Conservation (phyloP, 2,113 vertebrate species). For the Seriola aureovittata region DNA sequence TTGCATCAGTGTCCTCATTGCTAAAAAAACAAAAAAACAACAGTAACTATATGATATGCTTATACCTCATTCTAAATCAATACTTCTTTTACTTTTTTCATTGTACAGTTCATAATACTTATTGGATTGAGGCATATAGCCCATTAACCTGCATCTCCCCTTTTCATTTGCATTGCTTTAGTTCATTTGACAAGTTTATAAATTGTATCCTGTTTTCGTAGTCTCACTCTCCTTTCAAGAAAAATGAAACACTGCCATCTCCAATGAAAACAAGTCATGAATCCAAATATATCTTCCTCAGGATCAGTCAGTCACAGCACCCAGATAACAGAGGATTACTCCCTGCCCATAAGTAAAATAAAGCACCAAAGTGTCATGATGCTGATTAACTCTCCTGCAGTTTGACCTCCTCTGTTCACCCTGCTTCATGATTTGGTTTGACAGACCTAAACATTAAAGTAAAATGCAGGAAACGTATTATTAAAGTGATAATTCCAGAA, state of each 20-base stretch:
- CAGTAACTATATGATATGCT: background rate
- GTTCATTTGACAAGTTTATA: conserved; percentile 8
- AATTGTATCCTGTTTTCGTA: background rate
- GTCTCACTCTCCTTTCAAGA: background rate
- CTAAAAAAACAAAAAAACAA: background rate
- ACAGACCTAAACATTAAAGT: background rate
- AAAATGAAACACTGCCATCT: background rate
- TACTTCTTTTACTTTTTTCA: background rate
- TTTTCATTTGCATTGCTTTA: background rate
- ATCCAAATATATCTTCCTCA: conserved; percentile 10
- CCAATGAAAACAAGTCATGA: conserved; percentile 7
- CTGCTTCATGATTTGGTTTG: background rate
- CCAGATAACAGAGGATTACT: conserved; percentile 20
- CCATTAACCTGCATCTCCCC: background rate
- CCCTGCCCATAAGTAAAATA: conserved; percentile 23
- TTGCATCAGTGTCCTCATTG: background rate
- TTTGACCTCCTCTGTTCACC: conserved; percentile 19
- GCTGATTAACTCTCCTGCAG: background rate
- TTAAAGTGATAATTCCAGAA: background rate
- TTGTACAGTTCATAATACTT: background rate
- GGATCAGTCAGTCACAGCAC: conserved; percentile 10
- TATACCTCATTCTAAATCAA: background rate
- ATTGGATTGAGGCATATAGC: background rate
- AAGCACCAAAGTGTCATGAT: conserved; percentile 3
- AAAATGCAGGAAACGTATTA: background rate